Base-by-base conservation (phyloP, 2,113 vertebrate genomes). In the Colossoma macropomum region DNA sequence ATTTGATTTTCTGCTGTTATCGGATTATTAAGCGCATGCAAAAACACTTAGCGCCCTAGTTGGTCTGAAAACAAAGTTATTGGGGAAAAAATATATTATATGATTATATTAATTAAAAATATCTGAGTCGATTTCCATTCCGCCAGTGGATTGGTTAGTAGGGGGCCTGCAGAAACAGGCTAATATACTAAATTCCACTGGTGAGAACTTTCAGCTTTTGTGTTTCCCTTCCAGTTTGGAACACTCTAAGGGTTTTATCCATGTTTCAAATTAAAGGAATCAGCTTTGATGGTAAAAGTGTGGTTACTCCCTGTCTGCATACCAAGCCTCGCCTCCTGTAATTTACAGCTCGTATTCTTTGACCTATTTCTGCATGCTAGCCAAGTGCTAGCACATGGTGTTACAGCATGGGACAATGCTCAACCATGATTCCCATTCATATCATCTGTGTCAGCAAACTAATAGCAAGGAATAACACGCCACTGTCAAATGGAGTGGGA, bases 271-370 rank as follows among this genome's bases (percentile, higher is more conserved):
- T 71, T 21, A 32, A 71, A 59, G 38, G 11, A 45, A 48, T 69
- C 28, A 76, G 9, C 74, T 38, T 16, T 69, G 66, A 69, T 60
- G 54, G 74, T 34, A 56, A 54, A n/a, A 28, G 17, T 74, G 71
- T 30, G 19, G 38, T 48, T 52, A 59, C 52, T 76, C 63, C 48
- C 62, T 11, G 50, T 69, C n/a, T 70, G 54, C 65, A 48, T 54
- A n/a, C 77, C 62, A n/a, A 78, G 27, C 75, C 59, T 19, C 1
- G 10, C 69, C 17, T 72, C 52, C 56, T 81, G 54, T 71, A 59
- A 45, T 62, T 60, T 63, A 54, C 21, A 62, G 41, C 56, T 62
- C 11, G 32, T n/a, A 25, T 62, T 62, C 45, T 34, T n/a, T 52
- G 41, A 78, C 60, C 34, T 65, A 77, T 27, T 77, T 52, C 65